Base-by-base conservation (phyloP, 2,888 invertebrate genomes). In the Zonitis immaculata region DNA sequence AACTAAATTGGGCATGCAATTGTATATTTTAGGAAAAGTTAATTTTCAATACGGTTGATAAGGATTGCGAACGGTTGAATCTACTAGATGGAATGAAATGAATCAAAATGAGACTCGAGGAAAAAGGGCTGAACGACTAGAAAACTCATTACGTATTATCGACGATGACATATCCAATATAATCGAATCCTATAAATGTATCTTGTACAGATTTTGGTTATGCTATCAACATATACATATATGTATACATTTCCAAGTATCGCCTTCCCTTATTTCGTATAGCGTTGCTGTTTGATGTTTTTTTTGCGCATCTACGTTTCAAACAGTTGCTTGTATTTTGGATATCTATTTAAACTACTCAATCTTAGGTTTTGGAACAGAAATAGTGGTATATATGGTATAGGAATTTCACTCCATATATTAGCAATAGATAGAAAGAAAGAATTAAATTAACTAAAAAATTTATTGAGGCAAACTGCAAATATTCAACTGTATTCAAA, bases 141-240 rank as follows among this genome's bases (percentile, higher is more conserved):
- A 48, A 48, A 48, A 48, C 48, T 48, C 48, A 48, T 48, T 48
- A 48, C 48, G 42, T 39, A 47, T 47, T 47, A 47, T 47, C 47
- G 22, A 39, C n/a, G 47, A 25, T 26, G 26, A 26, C 16, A 42
- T 32, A 32, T 32, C 32, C 32, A 32, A 35, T 35, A 16, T 35
- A 43, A 48, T 26, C 48, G 46, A 51, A 52, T 49, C 52, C 54
- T 49, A 56, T 59, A 56, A 61, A 62, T 56, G 53, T 49, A 51
- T 49, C 53, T 49, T 56, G 58, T 58, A 61, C 62, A 60, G 58
- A 56, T 58, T 64, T 60, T 55, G 57, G 60, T 56, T 59, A 54
- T 53, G 54, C 56, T 54, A 59, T 51, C 51, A 55, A 54, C 42
- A 54, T 48, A 57, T 53, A n/a, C n/a, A n/a, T n/a, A n/a, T n/a